These are phyloP conservation scores for Bujurquina vittata DNA, from an alignment of 2,113 vertebrate genomes.

Conservation along the genomic window DNA sequence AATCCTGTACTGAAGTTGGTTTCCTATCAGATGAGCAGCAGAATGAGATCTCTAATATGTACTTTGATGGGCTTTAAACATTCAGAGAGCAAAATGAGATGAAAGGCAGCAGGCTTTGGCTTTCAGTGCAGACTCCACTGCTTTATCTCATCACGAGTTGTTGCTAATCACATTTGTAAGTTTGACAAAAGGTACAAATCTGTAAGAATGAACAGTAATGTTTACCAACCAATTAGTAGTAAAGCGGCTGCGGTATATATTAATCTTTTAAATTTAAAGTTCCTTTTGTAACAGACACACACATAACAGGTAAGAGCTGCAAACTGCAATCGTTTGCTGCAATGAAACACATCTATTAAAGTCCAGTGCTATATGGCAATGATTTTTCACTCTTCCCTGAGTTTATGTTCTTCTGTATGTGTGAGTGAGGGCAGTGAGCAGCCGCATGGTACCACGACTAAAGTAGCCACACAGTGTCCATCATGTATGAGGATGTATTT, in stretches of 20 bases:
- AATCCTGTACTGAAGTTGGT: neutral
- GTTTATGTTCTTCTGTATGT: neutral
- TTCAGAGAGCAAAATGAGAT: neutral
- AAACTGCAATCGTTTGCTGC: neutral
- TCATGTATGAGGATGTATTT: neutral
- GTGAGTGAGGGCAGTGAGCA: neutral
- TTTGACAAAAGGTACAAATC: neutral
- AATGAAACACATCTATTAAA: neutral
- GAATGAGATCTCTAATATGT: neutral
- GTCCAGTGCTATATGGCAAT: neutral
- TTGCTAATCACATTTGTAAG: neutral
- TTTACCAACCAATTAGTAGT: fast-evolving
- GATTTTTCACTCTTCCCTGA: neutral
- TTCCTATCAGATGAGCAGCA: neutral
- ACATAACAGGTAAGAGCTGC: no score
- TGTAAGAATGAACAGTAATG: neutral
- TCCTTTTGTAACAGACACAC: no score
- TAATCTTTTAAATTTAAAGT: neutral
- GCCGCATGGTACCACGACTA: neutral
- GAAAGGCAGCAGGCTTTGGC: neutral
- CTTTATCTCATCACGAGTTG: constrained; percentile 11
- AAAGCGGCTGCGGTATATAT: fast-evolving
- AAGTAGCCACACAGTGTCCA: neutral
- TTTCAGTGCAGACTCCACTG: neutral
- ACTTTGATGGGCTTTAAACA: neutral